Evolutionary conservation across 1,140 invertebrate species (phyloP).

Genomic region (Sarcophaga bullata): DNA sequence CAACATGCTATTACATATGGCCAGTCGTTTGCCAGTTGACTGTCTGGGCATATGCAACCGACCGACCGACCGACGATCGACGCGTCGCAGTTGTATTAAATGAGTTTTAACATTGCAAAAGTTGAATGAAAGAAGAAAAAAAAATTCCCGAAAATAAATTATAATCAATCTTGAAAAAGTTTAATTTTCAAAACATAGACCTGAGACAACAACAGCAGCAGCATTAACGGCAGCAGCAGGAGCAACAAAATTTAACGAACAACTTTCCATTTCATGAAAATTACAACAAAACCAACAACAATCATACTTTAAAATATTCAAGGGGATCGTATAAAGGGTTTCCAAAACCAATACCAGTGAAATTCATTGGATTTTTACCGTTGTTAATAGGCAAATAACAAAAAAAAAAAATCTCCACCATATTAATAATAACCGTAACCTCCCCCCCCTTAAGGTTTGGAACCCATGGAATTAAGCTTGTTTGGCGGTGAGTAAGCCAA

Average conservation of each 20-base stretch:
- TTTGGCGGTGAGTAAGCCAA: background rate
- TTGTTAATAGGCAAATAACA: background rate
- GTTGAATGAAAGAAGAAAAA: background rate
- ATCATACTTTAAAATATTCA: background rate
- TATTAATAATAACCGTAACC: background rate
- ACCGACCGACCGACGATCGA: background rate
- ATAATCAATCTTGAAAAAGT: background rate
- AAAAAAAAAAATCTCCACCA: no score
- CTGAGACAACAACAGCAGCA: background rate
- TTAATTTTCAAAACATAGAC: constrained; percentile 4
- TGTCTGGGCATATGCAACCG: background rate
- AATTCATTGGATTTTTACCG: background rate
- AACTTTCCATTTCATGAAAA: constrained; percentile 26
- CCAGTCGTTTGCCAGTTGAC: background rate
- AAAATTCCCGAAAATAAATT: background rate
- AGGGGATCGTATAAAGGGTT: constrained; percentile 15
- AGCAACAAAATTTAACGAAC: constrained; percentile 11
- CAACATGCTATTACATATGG: background rate
- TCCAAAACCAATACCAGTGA: background rate
- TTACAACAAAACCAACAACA: background rate
- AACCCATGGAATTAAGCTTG: no score
- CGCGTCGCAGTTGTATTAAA: background rate
- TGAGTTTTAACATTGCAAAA: background rate
- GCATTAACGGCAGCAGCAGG: no score
- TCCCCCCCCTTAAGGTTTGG: no score